Conservation (phyloP, 2,113 vertebrate genomes). For the Scomber japonicus region DNA sequence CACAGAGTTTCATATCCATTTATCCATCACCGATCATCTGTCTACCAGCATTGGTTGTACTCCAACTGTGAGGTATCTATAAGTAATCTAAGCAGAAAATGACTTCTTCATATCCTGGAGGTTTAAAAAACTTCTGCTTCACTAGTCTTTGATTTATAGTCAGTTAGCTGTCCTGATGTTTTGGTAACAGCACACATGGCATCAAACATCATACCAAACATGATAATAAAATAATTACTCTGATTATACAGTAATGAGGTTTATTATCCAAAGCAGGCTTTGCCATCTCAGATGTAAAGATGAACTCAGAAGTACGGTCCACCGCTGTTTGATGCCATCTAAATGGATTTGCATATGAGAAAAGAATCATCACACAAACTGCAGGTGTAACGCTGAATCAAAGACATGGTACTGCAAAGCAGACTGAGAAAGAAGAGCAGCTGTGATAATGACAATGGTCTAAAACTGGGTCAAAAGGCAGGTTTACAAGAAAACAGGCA, state of each 20-base stretch:
- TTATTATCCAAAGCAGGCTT: not conserved
- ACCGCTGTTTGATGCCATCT: conserved; percentile 23
- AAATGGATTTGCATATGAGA: conserved; percentile 32
- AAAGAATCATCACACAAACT: conserved; percentile 15
- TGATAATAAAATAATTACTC: conserved; percentile 6
- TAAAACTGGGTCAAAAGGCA: conserved; percentile 51
- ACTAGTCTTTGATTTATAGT: not conserved
- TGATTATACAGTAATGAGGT: conserved; percentile 24
- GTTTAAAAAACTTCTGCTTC: not conserved
- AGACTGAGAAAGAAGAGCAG: conserved; percentile 29
- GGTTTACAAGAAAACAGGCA: not conserved
- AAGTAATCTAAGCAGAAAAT: not conserved
- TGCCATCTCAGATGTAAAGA: conserved; percentile 16
- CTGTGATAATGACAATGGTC: not conserved
- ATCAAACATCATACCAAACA: not conserved
- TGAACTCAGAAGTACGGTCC: not conserved
- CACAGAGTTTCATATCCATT: not conserved
- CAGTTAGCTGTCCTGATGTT: not conserved
- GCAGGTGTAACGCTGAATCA: conserved; percentile 25
- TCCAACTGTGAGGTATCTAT: not conserved
- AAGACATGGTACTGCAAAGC: not conserved
- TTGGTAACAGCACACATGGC: not conserved
- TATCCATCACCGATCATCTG: too few species aligned
- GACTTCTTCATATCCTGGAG: not conserved
- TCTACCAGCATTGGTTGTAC: not conserved